Evolutionary conservation across 2,113 vertebrate genomes (phyloP), one percentile per base, ranked within the genome.

Genomic region (Mionectes macconnelli): DNA sequence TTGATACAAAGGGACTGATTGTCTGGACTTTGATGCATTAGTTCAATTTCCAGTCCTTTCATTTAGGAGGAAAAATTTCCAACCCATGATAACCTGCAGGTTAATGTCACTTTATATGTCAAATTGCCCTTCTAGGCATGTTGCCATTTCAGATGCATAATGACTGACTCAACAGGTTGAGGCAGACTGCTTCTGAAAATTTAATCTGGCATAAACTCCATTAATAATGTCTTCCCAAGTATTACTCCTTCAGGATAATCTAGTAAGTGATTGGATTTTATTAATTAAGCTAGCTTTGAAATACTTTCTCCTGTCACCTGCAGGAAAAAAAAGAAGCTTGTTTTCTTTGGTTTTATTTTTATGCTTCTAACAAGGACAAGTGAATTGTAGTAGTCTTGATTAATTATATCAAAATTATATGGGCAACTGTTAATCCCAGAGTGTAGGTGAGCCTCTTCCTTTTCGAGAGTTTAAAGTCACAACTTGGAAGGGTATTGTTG

Each of bases 101-200:
- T 96, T 96, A 96, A 96, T 77, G 90, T 92, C 82, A 64, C 84
- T 96, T 89, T 92, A 93, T 93, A 94, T 84, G 83, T 92, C 90
- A 72, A 59, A 88, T 88, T 70, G 88, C 68, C 64, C 80, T 72
- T 90, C 81, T 88, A 1, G 27, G 79, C 49, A 13, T 12, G 22
- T 83, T 91, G 75, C 93, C 91, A 86, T 78, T 89, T 84, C 64
- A 75, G 35, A 94, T 96, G 80, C 89, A 83, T 84, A 9, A 50
- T 44, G 47, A 68, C 73, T 97, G 93, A 95, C 73, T 95, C 91
- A 94, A 81, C 56, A 74, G 68, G 56, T 56, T 67, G 52, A 70
- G 63, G 56, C 72, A 74, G 75, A 39, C 70, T 52, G 78, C 74
- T 76, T 56, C 70, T 87, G 81, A 87, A 73, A 94, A 76, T 35